These are phyloP conservation scores for Falcaria lacertinaria DNA, from an alignment of 2,888 invertebrate genomes.

Conservation along the genomic window DNA sequence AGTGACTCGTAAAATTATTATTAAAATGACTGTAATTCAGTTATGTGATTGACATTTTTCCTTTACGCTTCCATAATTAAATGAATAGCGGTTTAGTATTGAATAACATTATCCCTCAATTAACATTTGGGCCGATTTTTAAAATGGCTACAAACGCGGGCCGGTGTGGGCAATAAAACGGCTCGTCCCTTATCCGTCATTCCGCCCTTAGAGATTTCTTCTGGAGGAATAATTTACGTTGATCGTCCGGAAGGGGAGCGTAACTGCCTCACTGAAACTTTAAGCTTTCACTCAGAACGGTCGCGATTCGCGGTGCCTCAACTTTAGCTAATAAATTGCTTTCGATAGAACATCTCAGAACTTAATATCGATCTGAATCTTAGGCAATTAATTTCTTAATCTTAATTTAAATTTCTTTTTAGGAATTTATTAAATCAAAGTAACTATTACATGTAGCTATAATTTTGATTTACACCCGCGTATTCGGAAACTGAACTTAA, in stretches of 20 bases:
- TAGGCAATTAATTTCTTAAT: not conserved
- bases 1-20: not conserved
- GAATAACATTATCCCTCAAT: conserved; percentile 74
- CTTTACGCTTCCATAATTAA: conserved; percentile 45
- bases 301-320: conserved; percentile 69
- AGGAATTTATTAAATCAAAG: not conserved
- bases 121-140: conserved; percentile 73
- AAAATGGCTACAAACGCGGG: conserved; percentile 59
- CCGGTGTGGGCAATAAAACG: conserved; percentile 73
- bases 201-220: conserved; percentile 77
- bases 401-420: no score
- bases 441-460: no score
- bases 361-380: conserved; percentile 43
- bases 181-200: conserved; percentile 77
- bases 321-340: conserved; percentile 70
- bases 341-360: conserved; percentile 57
- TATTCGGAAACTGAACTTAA: no score
- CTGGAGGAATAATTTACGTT: conserved; percentile 78
- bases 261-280: conserved; percentile 78
- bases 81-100: conserved; percentile 54
- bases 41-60: conserved; percentile 32
- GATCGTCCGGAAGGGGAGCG: conserved; percentile 75
- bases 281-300: conserved; percentile 75
- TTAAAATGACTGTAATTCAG: conserved; percentile 8
- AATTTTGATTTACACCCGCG: no score